A percentile compares a stretch with the other conserved stretches of the same genome.
These are phyloP conservation scores for Cygnus atratus DNA, from an alignment of 2,113 vertebrate species.

Conservation along the genomic window DNA sequence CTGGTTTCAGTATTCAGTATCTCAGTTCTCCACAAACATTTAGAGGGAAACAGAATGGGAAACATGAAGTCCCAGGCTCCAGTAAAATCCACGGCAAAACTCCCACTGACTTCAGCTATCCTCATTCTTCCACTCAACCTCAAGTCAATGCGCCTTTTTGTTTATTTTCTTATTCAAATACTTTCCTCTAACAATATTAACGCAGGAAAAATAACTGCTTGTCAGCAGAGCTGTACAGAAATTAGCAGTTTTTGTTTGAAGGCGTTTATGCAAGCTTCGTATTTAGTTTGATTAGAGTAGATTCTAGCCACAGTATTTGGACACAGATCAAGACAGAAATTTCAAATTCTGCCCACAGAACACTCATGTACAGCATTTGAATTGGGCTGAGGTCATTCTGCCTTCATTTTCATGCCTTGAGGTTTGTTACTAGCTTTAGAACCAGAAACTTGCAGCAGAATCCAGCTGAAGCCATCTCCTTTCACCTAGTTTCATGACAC, in stretches of 20 bases:
- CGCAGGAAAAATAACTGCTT: constrained; percentile 27
- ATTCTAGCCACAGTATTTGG: constrained; percentile 33
- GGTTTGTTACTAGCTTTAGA: constrained; percentile 40
- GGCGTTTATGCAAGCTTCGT: constrained; percentile 25
- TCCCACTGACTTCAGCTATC: constrained; percentile 7
- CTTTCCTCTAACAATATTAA: constrained; percentile 33
- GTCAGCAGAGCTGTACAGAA: constrained; percentile 30
- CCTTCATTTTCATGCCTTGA: constrained; percentile 43
- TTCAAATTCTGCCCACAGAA: constrained; percentile 56
- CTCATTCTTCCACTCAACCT: background rate
- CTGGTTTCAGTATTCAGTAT: background rate
- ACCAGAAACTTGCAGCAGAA: constrained; percentile 24
- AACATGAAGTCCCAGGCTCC: background rate
- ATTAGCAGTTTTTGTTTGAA: constrained; percentile 36
- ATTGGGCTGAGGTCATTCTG: constrained; percentile 48
- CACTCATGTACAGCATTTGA: constrained; percentile 7
- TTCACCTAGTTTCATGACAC: constrained; percentile 27
- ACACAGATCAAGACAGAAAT: constrained; percentile 35
- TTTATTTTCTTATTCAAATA: constrained; percentile 43
- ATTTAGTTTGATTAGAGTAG: constrained; percentile 48
- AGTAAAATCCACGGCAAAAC: background rate
- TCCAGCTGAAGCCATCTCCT: constrained; percentile 3
- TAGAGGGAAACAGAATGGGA: background rate
- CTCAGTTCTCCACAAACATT: background rate
- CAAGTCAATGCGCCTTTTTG: constrained; percentile 17